Evolutionary conservation across 2,797 vertebrate species (phyloP).

Genomic region (Podarcis lilfordi): DNA sequence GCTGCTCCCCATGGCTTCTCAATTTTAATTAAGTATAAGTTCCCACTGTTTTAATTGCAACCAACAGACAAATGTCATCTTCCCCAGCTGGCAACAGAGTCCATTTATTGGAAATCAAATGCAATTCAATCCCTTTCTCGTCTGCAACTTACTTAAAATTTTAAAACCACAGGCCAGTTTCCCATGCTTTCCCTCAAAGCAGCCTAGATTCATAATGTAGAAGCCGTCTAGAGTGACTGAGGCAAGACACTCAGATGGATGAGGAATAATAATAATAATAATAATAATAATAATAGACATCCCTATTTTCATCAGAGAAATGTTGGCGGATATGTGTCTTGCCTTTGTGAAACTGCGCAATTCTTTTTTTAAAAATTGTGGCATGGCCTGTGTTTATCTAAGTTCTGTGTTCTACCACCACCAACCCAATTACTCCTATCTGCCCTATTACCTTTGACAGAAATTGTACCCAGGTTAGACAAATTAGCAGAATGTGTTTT

Average conservation of each 20-base stretch:
- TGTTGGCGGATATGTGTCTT: too few relatives aligned
- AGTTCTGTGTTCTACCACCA: too few relatives aligned
- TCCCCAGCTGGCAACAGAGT: neutral
- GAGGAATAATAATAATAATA: too few relatives aligned
- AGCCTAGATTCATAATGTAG: neutral
- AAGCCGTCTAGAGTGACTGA: too few relatives aligned
- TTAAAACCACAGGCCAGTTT: neutral
- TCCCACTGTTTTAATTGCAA: constrained; percentile 15
- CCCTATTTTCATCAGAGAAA: too few relatives aligned
- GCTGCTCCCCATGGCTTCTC: constrained; percentile 18
- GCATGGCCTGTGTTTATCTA: too few relatives aligned
- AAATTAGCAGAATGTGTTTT: constrained; percentile 66
- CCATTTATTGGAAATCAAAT: neutral
- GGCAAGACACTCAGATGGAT: too few relatives aligned
- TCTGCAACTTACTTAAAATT: neutral
- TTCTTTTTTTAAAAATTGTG: too few relatives aligned
- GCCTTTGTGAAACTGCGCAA: too few relatives aligned
- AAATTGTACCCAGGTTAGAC: constrained; percentile 49
- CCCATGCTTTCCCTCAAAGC: neutral
- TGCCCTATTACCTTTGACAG: constrained; percentile 39
- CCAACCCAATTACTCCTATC: too few relatives aligned
- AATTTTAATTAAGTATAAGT: constrained; percentile 37
- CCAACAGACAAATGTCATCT: neutral
- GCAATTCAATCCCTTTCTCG: neutral
- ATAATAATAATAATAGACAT: neutral